These are phyloP conservation scores for Xyliphius kryptos DNA, from an alignment of 2,113 vertebrate genomes.

Conservation along the genomic window DNA sequence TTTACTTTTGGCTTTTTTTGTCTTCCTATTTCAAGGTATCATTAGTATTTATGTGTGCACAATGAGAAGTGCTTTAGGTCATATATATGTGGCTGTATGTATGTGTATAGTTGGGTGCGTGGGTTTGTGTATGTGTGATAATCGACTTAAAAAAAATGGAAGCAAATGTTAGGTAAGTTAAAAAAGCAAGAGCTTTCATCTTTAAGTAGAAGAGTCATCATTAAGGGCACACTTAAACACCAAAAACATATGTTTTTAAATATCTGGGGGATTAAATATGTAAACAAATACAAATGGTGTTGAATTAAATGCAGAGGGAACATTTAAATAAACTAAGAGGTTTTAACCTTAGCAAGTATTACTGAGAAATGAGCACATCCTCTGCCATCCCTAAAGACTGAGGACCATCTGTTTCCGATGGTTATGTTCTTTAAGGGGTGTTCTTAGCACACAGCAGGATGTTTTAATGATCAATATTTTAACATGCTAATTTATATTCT, in stretches of 20 bases:
- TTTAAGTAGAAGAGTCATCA: neutral
- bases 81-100: no score
- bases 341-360: constrained; percentile 5
- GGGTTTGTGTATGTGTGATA: neutral
- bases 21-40: no score
- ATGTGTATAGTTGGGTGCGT: no score
- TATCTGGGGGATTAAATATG: constrained; percentile 17
- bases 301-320: neutral
- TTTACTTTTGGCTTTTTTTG: no score
- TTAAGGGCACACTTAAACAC: neutral
- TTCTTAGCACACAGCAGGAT: constrained; percentile 17
- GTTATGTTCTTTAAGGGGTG: constrained; percentile 32
- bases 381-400: constrained; percentile 28
- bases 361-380: constrained; percentile 21
- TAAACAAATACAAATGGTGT: neutral
- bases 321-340: constrained; percentile 2
- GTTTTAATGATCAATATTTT: constrained; percentile 37
- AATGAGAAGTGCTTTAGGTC: no score
- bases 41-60: no score
- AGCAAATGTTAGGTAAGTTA: neutral
- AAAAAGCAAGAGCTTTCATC: neutral
- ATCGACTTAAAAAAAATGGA: neutral
- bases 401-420: constrained; percentile 42
- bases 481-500: constrained; percentile 31
- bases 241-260: constrained; percentile 8